Conservation (phyloP, 2,113 vertebrate species). For the Cnemophilus loriae region DNA sequence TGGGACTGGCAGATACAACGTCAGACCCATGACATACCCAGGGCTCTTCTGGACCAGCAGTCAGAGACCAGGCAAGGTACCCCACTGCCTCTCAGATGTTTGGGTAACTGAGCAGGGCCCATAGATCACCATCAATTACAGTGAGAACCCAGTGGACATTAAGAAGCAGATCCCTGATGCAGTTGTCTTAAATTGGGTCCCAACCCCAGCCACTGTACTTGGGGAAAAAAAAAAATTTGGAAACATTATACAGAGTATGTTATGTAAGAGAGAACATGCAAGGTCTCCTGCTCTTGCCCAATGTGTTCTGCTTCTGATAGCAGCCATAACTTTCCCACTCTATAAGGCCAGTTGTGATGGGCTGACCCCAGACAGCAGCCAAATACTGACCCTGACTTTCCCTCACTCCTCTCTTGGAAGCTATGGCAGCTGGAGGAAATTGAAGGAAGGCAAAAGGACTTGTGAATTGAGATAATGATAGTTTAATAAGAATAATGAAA, state of each 20-base stretch:
- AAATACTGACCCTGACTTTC: neutral
- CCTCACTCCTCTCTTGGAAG: neutral
- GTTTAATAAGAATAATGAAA: neutral
- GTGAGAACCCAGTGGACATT: neutral
- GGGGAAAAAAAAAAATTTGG: neutral
- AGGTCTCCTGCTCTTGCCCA: neutral
- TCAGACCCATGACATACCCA: neutral
- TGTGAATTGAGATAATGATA: fast-evolving
- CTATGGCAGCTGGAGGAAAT: fast-evolving
- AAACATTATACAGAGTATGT: fast-evolving
- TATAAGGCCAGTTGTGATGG: neutral
- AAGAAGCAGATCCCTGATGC: neutral
- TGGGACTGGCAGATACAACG: neutral
- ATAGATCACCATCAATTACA: neutral
- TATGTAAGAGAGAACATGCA: neutral
- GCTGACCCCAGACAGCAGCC: neutral
- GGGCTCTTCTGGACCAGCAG: neutral
- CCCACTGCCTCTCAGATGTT: neutral
- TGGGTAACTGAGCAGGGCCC: neutral
- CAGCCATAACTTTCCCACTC: neutral
- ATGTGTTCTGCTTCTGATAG: neutral
- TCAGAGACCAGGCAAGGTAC: neutral
- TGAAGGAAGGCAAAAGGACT: neutral
- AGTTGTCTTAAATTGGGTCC: neutral
- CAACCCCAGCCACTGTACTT: neutral